Percentiles rank a stretch among this genome's conserved stretches.
Conservation (phyloP, 1,140 invertebrate species). For the Drosophila kohkoa region DNA sequence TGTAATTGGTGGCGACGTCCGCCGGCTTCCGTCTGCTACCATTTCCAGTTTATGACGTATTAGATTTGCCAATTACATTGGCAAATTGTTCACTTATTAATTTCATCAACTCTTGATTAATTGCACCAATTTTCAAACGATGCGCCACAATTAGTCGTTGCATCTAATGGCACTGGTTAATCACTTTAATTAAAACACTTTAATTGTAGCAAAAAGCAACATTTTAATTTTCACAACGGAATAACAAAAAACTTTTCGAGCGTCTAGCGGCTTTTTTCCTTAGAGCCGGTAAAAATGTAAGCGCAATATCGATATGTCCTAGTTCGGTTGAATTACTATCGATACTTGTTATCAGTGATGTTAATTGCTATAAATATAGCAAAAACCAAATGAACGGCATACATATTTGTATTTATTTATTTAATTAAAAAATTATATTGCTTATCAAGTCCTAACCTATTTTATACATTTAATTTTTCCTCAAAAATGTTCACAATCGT, state of each 20-base stretch:
- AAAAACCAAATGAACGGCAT: too few relatives aligned
- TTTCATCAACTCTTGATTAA: not conserved
- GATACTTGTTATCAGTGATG: too few relatives aligned
- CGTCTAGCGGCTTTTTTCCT: too few relatives aligned
- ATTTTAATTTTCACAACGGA: not conserved
- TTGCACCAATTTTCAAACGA: not conserved
- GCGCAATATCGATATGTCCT: too few relatives aligned
- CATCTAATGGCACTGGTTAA: not conserved
- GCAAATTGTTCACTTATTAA: conserved; percentile 5
- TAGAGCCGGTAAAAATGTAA: too few relatives aligned
- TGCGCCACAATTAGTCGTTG: not conserved
- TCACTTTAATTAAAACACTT: not conserved
- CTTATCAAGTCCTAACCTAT: too few relatives aligned
- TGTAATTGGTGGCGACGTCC: conserved; percentile 11
- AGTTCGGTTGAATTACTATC: too few relatives aligned
- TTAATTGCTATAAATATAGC: not conserved
- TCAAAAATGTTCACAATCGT: too few relatives aligned
- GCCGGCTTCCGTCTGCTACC: conserved; percentile 7
- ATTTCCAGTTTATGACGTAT: conserved; percentile 12
- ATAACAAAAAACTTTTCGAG: not conserved
- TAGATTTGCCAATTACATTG: not conserved
- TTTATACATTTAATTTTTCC: too few relatives aligned
- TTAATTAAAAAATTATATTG: too few relatives aligned
- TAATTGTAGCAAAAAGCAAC: not conserved
- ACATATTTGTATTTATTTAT: too few relatives aligned